Conservation (phyloP, 2,888 invertebrate species). For the Athalia cordata region DNA sequence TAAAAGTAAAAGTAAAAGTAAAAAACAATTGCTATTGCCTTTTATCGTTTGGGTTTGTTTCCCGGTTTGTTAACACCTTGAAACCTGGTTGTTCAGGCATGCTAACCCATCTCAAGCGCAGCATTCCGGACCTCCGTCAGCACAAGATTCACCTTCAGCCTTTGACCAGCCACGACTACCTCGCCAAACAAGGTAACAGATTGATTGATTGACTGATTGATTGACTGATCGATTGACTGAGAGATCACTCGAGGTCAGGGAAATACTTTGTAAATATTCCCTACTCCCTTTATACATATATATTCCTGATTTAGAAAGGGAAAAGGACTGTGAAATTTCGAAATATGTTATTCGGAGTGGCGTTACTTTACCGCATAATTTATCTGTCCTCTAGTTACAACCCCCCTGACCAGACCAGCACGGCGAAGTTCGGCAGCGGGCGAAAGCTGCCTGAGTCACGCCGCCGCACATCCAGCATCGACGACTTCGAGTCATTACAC, state of each 20-base stretch:
- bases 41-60: constrained; percentile 54
- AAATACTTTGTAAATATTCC: too few relatives aligned
- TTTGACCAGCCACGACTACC: constrained; percentile 82
- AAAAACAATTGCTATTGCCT: constrained; percentile 3
- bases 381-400: constrained; percentile 60
- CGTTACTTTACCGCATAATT: neutral
- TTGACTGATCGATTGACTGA: neutral
- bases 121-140: constrained; percentile 90
- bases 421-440: constrained; percentile 69
- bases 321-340: neutral
- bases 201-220: neutral
- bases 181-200: constrained; percentile 70
- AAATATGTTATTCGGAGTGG: neutral
- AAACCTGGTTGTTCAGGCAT: constrained; percentile 80
- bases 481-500: constrained; percentile 73
- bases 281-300: too few relatives aligned
- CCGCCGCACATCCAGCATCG: constrained; percentile 65
- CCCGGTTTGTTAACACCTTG: constrained; percentile 69
- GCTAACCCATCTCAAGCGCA: constrained; percentile 91
- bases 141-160: constrained; percentile 84
- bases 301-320: too few relatives aligned
- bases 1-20: too few relatives aligned
- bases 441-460: constrained; percentile 65
- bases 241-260: neutral
- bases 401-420: constrained; percentile 66